These are phyloP conservation scores for Periphyllus acericola DNA, from an alignment of 2,888 invertebrate genomes.

Conservation along the genomic window DNA sequence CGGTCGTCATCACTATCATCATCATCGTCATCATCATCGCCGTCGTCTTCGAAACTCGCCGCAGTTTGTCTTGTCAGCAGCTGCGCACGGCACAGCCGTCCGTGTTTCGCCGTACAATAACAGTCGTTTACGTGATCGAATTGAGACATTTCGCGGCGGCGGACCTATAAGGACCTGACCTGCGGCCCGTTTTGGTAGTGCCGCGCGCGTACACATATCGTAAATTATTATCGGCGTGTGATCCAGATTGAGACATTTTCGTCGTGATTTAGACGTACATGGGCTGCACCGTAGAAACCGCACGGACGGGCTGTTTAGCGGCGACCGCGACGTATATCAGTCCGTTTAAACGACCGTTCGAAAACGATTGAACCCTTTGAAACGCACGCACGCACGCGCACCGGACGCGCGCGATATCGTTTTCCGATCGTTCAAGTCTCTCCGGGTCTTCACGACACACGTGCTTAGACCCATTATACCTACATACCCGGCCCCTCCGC, in stretches of 20 bases:
- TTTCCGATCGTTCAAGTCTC: not conserved
- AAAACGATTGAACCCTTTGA: conserved; percentile 21
- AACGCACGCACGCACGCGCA: not conserved
- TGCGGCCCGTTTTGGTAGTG: conserved; percentile 54
- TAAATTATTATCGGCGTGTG: conserved; percentile 51
- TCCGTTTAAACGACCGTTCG: conserved; percentile 25
- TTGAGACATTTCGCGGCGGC: conserved; percentile 47
- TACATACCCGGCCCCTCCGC: not conserved
- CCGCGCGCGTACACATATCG: conserved; percentile 13
- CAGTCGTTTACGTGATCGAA: conserved; percentile 36
- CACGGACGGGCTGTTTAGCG: conserved; percentile 40
- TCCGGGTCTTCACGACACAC: not conserved
- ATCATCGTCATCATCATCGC: not conserved
- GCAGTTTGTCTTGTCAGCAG: conserved; percentile 26
- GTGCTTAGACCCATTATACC: not conserved
- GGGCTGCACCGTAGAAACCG: conserved; percentile 41
- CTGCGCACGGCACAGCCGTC: not conserved
- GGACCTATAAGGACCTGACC: conserved; percentile 36
- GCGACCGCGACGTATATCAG: conserved; percentile 36
- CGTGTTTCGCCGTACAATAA: not conserved
- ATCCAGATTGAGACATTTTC: conserved; percentile 59
- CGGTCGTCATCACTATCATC: conserved; percentile 16
- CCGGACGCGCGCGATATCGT: not conserved
- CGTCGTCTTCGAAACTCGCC: conserved; percentile 20
- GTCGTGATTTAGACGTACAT: conserved; percentile 59